Evolutionary conservation across 1,140 invertebrate genomes (phyloP), one percentile per base, ranked within the genome.

Genomic region (Drosophila pectinifera): DNA sequence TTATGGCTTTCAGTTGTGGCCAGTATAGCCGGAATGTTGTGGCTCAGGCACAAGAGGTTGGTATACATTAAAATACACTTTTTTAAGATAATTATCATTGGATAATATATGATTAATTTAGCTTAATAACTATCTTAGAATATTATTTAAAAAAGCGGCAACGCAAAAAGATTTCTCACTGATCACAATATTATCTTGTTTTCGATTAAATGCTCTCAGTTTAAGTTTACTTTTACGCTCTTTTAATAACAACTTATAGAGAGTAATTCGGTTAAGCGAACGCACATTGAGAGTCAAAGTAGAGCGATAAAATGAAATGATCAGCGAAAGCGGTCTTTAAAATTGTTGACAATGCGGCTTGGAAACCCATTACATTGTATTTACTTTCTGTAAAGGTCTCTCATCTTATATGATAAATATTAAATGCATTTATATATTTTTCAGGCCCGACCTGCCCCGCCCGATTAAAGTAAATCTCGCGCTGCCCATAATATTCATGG

Each of bases 381-480:
- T 34, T 34, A 11, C 4, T 7, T n/a, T 38, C 5, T n/a, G 6
- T 38, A n/a, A 6, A 7, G 2, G n/a, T n/a, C 7, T n/a, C 36
- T n/a, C 5, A 5, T n/a, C 36, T 38, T 38, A 14, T n/a, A 6
- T 38, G 14, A n/a, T 51, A 51, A 20, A 7, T 49, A 51, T 18
- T 34, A 18, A 14, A 34, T 39, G 4, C 26, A 31, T 41, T 4
- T 20, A 1, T 31, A 36, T 31, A 31, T 45, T 16, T 22, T 53
- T 14, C 56, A 92, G 92, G 90, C 97, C 98, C 0, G 93, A 98
- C 70, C 92, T 96, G 58, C 93, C 94, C 0, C 93, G 98, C 62
- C 98, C 98, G 0, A 97, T 98, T 41, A 95, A 94, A 92, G 97
- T 98, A 2, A 94, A 95, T 83, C 93, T 97, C n/a, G 84, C 95